A percentile compares a stretch with the other conserved stretches of the same genome.
Conservation (phyloP, 2,113 vertebrate species). For the Tichodroma muraria region DNA sequence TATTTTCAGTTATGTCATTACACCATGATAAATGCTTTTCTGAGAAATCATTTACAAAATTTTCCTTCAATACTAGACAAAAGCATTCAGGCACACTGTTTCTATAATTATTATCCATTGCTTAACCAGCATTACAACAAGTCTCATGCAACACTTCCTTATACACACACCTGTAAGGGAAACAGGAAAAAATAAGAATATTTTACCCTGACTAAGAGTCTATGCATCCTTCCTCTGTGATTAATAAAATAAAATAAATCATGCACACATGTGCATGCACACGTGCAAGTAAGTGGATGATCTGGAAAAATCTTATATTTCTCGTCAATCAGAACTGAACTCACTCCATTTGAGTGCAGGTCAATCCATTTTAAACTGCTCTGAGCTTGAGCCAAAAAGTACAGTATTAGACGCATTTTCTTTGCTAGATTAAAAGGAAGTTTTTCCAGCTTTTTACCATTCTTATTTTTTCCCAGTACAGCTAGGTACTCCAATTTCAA, state of each 20-base stretch:
- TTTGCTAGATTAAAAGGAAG: not conserved
- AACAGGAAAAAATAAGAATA: constrained; percentile 46
- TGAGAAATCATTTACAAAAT: not conserved
- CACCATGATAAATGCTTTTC: not conserved
- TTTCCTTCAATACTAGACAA: not conserved
- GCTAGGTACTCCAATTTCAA: not conserved
- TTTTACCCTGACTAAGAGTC: not conserved
- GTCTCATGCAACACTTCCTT: not conserved
- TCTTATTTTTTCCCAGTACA: not conserved
- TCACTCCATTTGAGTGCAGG: not conserved
- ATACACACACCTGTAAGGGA: constrained; percentile 11
- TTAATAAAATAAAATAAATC: constrained; percentile 5
- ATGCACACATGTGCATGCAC: not conserved
- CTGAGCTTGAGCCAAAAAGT: not conserved
- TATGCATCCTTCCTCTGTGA: constrained; percentile 8
- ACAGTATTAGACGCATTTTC: not conserved
- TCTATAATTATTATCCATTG: not conserved
- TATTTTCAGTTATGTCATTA: not conserved
- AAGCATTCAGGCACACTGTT: not conserved
- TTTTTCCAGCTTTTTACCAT: not conserved
- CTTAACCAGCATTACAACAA: not conserved
- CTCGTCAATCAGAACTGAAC: not conserved
- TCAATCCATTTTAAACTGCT: not conserved
- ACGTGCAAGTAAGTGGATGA: not conserved
- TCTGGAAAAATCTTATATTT: not conserved